Conservation (phyloP, 2,113 vertebrate genomes). For the Atrichornis clamosus region DNA sequence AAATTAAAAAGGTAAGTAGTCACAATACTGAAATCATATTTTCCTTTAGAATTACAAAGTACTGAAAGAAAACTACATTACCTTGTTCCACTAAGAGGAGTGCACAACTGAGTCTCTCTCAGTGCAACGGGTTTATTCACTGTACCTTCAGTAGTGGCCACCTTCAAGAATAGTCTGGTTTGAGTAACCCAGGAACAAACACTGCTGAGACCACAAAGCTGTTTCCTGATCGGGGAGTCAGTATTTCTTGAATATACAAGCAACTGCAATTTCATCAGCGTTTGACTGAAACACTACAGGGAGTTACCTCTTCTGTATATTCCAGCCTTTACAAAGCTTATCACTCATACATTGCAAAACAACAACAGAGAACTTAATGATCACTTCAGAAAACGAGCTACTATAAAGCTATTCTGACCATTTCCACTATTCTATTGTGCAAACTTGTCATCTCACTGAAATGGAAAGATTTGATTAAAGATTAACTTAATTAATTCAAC, state of each 20-base stretch:
- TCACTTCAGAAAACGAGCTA: background rate
- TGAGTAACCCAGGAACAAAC: background rate
- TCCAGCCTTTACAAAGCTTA: constrained; percentile 30
- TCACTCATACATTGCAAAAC: background rate
- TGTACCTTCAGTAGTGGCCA: background rate
- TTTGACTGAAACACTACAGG: constrained; percentile 77
- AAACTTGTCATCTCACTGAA: background rate
- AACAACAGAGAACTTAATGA: background rate
- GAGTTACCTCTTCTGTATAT: constrained; percentile 71
- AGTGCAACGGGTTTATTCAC: background rate
- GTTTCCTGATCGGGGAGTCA: constrained; percentile 74
- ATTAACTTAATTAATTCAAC: background rate
- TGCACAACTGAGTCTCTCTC: background rate
- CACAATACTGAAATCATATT: background rate
- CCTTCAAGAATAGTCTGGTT: background rate
- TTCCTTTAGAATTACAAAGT: background rate
- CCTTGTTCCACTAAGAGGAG: background rate
- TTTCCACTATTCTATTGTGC: background rate
- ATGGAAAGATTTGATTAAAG: background rate
- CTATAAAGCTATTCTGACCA: background rate
- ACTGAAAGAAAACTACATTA: background rate
- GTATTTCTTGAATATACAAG: constrained; percentile 72
- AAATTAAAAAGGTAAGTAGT: background rate
- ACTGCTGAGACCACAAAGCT: background rate
- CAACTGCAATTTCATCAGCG: constrained; percentile 78